phyloP scores from a whole-genome alignment of 2,797 vertebrate genomes.

The Apodemus agrarius region DNA sequence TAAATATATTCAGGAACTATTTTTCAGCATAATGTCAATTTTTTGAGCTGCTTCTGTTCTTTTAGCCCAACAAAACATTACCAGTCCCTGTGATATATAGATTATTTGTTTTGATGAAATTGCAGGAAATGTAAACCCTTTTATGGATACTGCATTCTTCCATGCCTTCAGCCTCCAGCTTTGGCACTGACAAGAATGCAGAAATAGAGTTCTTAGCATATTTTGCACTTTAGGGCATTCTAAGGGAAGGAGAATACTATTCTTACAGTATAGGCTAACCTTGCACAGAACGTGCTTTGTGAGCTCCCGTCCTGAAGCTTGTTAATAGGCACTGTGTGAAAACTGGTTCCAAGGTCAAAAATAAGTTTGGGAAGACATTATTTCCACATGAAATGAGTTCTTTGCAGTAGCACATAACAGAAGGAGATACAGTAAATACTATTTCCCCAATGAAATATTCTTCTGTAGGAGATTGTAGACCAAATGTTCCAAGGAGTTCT shows the following conservation, averaged over 20 bases:
- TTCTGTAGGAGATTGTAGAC: neutral
- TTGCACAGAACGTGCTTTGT: neutral
- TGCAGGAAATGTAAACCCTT: conserved; percentile 42
- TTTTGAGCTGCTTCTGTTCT: conserved; percentile 63
- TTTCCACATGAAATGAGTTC: neutral
- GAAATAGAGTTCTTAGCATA: conserved; percentile 25
- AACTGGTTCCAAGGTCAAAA: conserved; percentile 14
- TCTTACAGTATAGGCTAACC: neutral
- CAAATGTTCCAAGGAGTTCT: neutral
- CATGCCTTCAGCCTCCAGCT: conserved; percentile 34
- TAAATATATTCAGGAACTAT: conserved; percentile 67
- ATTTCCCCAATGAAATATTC: neutral
- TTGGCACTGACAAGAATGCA: conserved; percentile 29
- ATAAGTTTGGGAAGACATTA: neutral
- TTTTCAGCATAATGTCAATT: conserved; percentile 64
- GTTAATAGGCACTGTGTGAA: neutral
- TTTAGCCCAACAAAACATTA: conserved; percentile 62
- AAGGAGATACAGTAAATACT: neutral
- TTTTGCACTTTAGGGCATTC: neutral
- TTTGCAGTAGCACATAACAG: neutral
- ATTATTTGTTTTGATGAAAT: conserved; percentile 66
- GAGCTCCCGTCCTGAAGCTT: neutral
- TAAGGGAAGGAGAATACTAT: conserved; percentile 14
- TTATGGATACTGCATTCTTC: neutral
- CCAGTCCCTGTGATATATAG: conserved; percentile 30